Conservation (phyloP, 1,140 invertebrate genomes). For the Drosophila guanche region DNA sequence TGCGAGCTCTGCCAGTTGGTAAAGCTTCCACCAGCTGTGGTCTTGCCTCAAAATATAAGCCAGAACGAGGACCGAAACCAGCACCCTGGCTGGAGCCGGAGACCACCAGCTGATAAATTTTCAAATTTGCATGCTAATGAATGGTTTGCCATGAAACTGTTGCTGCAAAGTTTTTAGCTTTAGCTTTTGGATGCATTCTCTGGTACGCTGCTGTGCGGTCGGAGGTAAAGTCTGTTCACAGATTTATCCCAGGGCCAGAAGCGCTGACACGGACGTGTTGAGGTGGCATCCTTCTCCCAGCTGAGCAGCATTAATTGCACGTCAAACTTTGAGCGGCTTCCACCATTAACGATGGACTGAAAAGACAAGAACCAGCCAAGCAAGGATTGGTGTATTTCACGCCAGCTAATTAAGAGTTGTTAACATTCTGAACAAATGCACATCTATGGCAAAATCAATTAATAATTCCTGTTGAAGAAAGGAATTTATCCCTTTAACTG, state of each 20-base stretch:
- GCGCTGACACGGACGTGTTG: constrained; percentile 23
- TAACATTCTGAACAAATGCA: no score
- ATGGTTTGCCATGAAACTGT: constrained; percentile 47
- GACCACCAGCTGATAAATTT: constrained; percentile 61
- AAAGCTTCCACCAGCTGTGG: constrained; percentile 33
- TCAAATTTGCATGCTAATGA: constrained; percentile 73
- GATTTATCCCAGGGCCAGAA: constrained; percentile 24
- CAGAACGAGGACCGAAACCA: constrained; percentile 9
- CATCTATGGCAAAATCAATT: no score
- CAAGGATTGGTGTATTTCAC: not conserved
- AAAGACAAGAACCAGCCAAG: not conserved
- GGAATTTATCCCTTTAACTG: not conserved
- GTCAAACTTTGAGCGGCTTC: constrained; percentile 67
- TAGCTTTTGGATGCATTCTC: constrained; percentile 11
- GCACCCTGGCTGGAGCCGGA: not conserved
- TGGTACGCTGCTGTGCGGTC: no score
- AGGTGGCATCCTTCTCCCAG: constrained; percentile 18
- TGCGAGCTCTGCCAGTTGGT: constrained; percentile 60
- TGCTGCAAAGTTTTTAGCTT: constrained; percentile 47
- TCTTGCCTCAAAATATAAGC: constrained; percentile 19
- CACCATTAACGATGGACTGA: constrained; percentile 39
- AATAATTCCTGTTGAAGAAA: no score
- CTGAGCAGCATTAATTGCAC: constrained; percentile 58
- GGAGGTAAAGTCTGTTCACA: constrained; percentile 9
- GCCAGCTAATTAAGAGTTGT: constrained; percentile 16